Percentiles rank a stretch among this genome's conserved stretches.
These are phyloP conservation scores for Caenorhabditis doughertyi DNA, from an alignment of 2,888 invertebrate genomes.

Conservation along the genomic window DNA sequence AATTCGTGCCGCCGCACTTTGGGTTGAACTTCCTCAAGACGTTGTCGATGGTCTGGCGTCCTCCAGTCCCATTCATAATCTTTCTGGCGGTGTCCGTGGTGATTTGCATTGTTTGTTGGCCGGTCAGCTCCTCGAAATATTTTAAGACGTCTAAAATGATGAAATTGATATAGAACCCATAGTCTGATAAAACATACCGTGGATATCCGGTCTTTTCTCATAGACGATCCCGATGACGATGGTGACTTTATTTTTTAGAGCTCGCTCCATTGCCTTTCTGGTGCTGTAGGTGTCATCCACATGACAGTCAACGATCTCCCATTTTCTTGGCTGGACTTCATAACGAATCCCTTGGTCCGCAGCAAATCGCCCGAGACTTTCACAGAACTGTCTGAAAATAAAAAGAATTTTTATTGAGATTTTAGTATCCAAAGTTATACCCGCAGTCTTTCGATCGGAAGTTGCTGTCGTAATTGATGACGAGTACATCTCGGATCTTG, in stretches of 20 bases:
- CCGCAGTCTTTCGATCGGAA: background rate
- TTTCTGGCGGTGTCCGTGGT: slow-evolving; percentile 21
- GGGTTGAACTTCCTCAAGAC: slow-evolving; percentile 65
- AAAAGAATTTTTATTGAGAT: too few species aligned
- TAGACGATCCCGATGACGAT: slow-evolving; percentile 25
- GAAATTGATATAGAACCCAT: background rate
- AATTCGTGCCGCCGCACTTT: slow-evolving; percentile 67
- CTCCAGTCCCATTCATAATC: background rate
- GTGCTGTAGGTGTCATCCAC: background rate
- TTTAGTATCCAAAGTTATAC: too few species aligned
- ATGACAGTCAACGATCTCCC: background rate
- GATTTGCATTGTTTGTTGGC: slow-evolving; percentile 51
- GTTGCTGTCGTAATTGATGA: slow-evolving; percentile 9
- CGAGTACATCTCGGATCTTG: background rate
- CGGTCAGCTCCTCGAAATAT: slow-evolving; percentile 40
- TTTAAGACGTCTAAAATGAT: slow-evolving; percentile 39
- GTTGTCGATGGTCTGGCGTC: slow-evolving; percentile 57
- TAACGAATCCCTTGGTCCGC: background rate
- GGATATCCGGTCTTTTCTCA: slow-evolving; percentile 30
- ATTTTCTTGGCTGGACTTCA: background rate
- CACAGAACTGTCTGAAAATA: too few species aligned
- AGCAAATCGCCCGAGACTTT: background rate
- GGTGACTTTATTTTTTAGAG: background rate
- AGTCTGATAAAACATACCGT: too few species aligned
- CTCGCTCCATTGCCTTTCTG: slow-evolving; percentile 6